These are phyloP conservation scores for Schizaphis graminum DNA, from an alignment of 2,888 invertebrate species.

Conservation along the genomic window DNA sequence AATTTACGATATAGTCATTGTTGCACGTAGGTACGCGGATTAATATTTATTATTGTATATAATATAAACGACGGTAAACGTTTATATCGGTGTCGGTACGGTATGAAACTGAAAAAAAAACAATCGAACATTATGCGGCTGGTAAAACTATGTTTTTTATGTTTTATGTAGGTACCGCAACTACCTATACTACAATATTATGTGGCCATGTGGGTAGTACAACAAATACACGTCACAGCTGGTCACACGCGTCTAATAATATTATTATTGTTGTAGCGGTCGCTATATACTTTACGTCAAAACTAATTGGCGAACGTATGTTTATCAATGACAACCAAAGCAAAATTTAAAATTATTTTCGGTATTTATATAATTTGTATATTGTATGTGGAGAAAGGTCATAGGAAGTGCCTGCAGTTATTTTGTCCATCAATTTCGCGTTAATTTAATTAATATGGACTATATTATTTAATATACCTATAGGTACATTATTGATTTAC, in stretches of 20 bases:
- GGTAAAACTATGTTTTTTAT: not conserved
- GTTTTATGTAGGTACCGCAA: not conserved
- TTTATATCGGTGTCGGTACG: not conserved
- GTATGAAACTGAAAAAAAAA: not conserved
- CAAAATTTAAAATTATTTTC: conserved; percentile 27
- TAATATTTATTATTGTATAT: not conserved
- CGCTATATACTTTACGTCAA: not conserved
- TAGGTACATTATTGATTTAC: too few species aligned
- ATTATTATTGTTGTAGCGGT: not conserved
- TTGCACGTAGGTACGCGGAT: not conserved
- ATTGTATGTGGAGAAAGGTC: not conserved
- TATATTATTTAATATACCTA: not conserved
- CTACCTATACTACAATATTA: not conserved
- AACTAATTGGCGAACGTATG: not conserved
- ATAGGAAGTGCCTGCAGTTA: conserved; percentile 8
- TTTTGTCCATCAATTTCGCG: not conserved
- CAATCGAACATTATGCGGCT: not conserved
- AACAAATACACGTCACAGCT: not conserved
- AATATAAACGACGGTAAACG: not conserved
- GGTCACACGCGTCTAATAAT: conserved; percentile 11
- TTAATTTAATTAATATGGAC: not conserved
- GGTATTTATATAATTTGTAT: not conserved
- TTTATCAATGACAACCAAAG: conserved; percentile 11
- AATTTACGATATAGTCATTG: not conserved
- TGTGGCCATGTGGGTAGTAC: not conserved